Base-by-base conservation (phyloP, 2,797 vertebrate genomes). In the Darevskia mixta region DNA sequence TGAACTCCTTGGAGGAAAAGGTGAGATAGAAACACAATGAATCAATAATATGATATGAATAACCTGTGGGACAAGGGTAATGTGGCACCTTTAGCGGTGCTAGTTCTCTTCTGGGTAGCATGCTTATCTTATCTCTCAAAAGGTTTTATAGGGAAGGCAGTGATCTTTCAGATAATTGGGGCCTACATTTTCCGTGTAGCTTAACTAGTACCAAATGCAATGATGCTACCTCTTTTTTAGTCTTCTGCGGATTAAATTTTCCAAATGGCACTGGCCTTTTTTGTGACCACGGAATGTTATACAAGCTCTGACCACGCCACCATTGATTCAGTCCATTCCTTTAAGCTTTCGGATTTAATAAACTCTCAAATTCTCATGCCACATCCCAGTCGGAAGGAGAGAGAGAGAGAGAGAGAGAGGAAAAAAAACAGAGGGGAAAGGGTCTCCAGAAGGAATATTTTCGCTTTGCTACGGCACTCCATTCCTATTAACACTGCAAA, bases 321-420 rank as follows among this genome's bases (percentile, higher is more conserved):
- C 27, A 8, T 77, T 85, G 27, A 91, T 69, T 85, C 0, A 0
- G 91, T 49, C 9, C 87, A 84, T 23, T 23, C 67, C 82, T 79
- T 81, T 75, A 66, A 88, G 85, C 88, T 84, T 90, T 84, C 10
- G 77, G 89, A 87, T 69, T 78, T 83, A 76, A 76, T 78, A 69
- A 90, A 43, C 49, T 69, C 27, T 78, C 72, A 8, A 90, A 87
- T 84, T 76, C 79, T 89, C n/a, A 90, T 83, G 89, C n/a, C 32
- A n/a, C 27, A 41, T 80, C 87, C 69, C 80, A 78, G 73, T 72
- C 72, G 84, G 91, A 86, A 9, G 0, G 61, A 79, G 77, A 83
- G 85, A 75, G 3, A 5, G 29, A 17, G n/a, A 13, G 29, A 32
- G 29, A 32, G 11, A n/a, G 80, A 72, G 49, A 69, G 71, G 4